Evolutionary conservation across 2,113 vertebrate genomes (phyloP).

Genomic region (Passer montanus): DNA sequence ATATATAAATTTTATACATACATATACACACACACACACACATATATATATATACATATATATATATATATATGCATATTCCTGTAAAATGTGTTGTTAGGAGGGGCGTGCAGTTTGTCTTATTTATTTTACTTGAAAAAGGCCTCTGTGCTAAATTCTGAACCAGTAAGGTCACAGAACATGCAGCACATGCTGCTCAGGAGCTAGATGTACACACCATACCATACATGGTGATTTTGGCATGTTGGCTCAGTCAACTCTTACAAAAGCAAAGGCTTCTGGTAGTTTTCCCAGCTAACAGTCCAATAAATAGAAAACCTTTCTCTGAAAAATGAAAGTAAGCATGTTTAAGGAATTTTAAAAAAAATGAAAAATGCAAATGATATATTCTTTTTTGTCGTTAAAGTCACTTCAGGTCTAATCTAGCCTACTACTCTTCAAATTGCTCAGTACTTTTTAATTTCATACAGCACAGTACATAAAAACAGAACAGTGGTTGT

Average conservation of each 20-base stretch:
- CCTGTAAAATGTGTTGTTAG: neutral
- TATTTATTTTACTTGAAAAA: slow-evolving; percentile 27
- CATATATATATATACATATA: neutral
- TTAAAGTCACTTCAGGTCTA: neutral
- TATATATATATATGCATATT: neutral
- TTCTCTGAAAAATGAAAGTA: neutral
- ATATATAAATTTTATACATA: neutral
- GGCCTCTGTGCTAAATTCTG: neutral
- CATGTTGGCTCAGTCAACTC: neutral
- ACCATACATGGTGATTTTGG: slow-evolving; percentile 4
- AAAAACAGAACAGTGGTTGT: neutral
- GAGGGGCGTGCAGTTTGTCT: neutral
- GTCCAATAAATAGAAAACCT: neutral
- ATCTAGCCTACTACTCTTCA: neutral
- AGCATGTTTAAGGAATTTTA: neutral
- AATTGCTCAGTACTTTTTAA: neutral
- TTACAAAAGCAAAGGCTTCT: neutral
- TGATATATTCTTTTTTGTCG: neutral
- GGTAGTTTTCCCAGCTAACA: neutral
- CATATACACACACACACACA: too few relatives aligned
- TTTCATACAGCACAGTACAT: neutral
- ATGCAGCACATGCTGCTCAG: neutral
- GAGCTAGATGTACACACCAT: neutral
- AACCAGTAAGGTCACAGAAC: neutral
- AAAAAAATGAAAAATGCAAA: neutral